Conservation (phyloP, 2,797 vertebrate genomes). For the Chelonia mydas region DNA sequence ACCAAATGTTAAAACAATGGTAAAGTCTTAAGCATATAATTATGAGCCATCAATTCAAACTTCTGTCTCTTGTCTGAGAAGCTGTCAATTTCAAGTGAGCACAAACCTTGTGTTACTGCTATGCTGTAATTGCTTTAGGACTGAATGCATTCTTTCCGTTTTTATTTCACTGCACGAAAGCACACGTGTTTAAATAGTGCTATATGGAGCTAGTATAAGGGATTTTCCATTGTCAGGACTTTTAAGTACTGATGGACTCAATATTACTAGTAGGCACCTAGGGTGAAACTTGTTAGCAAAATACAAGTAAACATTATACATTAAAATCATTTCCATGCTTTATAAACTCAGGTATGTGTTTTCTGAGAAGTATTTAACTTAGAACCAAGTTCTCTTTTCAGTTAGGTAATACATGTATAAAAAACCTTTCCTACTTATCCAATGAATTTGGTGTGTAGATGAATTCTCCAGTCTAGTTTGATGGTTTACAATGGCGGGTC, state of each 20-base stretch:
- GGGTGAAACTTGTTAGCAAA: background rate
- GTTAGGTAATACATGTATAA: background rate
- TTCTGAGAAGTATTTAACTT: background rate
- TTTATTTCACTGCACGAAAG: rapidly evolving
- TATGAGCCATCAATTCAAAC: background rate
- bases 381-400: background rate
- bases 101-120: background rate
- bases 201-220: rapidly evolving
- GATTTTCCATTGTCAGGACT: background rate
- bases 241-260: rapidly evolving
- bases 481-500: background rate
- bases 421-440: background rate
- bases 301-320: background rate
- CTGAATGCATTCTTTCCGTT: background rate
- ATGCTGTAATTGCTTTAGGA: rapidly evolving
- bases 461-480: background rate
- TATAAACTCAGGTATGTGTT: background rate
- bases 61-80: background rate
- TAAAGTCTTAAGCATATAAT: background rate
- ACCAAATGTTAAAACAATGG: conserved; percentile 5
- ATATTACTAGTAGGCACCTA: background rate
- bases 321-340: background rate
- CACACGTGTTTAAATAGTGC: rapidly evolving
- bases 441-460: background rate
- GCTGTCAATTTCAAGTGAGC: background rate